Percentiles rank a stretch among this genome's conserved stretches.
phyloP scores from a whole-genome alignment of 2,113 vertebrate genomes.

The Hyaena hyaena region DNA sequence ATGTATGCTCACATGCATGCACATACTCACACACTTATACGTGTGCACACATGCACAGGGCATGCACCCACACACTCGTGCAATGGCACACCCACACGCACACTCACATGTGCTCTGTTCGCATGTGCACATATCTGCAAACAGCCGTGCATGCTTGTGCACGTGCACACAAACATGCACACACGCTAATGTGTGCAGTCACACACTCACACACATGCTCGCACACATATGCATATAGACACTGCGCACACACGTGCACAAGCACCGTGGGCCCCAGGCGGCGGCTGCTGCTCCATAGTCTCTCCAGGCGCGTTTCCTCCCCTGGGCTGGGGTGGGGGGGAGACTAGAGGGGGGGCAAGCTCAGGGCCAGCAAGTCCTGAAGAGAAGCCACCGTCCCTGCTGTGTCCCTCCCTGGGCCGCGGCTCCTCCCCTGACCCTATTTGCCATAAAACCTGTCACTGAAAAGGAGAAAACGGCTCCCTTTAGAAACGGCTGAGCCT shows the following conservation, averaged over 20 bases:
- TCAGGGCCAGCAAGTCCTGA: accelerated
- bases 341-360: no score
- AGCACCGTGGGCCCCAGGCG: neutral
- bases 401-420: neutral
- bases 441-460: constrained; percentile 82
- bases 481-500: constrained; percentile 83
- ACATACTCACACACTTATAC: no score
- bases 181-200: no score
- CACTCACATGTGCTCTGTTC: no score
- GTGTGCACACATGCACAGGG: neutral
- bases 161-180: no score
- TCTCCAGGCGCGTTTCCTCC: neutral
- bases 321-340: no score
- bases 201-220: neutral
- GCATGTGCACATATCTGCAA: no score
- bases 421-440: constrained; percentile 79
- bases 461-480: constrained; percentile 80
- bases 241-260: neutral
- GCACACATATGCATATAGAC: no score
- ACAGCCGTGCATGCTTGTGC: no score
- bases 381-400: neutral
- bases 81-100: no score
- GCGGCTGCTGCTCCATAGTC: neutral
- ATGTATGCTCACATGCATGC: no score
- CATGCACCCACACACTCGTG: no score